A percentile compares a stretch with the other conserved stretches of the same genome.
Conservation (phyloP, 2,797 vertebrate species). For the Parauchenoglanis punctatus region DNA sequence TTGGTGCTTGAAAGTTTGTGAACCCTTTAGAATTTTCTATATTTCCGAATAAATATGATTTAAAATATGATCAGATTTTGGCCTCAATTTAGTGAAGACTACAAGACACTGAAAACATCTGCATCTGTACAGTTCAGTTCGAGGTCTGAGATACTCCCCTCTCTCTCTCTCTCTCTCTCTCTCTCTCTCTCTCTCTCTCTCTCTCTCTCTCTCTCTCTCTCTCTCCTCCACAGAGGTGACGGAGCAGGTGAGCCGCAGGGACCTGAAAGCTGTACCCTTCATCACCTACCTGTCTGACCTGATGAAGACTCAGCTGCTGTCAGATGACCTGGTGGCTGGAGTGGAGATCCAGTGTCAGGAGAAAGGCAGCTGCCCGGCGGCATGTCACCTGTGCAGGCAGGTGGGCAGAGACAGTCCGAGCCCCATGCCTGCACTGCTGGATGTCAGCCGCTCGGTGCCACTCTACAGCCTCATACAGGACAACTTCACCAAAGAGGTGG, state of each 20-base stretch:
- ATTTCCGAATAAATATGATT: too few relatives aligned
- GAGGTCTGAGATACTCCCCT: background rate
- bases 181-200: slow-evolving; percentile 17
- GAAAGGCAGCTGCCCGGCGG: slow-evolving; percentile 89
- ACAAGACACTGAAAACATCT: background rate
- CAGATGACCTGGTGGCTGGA: slow-evolving; percentile 89
- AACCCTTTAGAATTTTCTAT: too few relatives aligned
- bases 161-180: background rate
- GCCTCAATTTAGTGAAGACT: background rate
- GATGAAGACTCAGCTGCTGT: slow-evolving; percentile 91
- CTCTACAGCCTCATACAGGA: slow-evolving; percentile 94
- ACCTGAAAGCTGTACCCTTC: slow-evolving; percentile 93
- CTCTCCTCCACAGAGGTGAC: slow-evolving; percentile 82
- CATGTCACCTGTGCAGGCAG: slow-evolving; percentile 91
- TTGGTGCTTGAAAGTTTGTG: too few relatives aligned
- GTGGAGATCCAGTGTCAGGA: slow-evolving; percentile 96
- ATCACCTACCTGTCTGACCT: slow-evolving; percentile 94
- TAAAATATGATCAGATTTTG: too few relatives aligned
- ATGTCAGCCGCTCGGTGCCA: slow-evolving; percentile 89
- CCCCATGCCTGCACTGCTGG: slow-evolving; percentile 88
- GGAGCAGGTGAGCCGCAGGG: slow-evolving; percentile 85
- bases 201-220: slow-evolving; percentile 12
- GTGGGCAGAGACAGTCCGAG: slow-evolving; percentile 85
- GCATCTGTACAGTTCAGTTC: background rate
- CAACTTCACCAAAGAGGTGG: slow-evolving; percentile 94